Evolutionary conservation across 2,797 vertebrate species (phyloP), one percentile per base, ranked within the genome.

Genomic region (Lateolabrax maculatus): DNA sequence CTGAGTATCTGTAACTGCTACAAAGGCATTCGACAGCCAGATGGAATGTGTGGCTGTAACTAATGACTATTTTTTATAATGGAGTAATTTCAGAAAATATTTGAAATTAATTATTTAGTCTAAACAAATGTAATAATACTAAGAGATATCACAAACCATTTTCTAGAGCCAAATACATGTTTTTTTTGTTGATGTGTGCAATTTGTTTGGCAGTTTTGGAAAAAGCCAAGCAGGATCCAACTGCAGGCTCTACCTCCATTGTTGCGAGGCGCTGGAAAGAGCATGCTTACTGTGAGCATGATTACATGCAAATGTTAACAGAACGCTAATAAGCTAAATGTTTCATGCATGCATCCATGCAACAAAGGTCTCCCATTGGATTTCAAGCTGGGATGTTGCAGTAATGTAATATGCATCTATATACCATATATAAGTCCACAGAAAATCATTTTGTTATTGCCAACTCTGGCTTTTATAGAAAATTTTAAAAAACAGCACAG

Each of bases 1-100:
- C 49, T 39, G 9, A 76, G 34, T 27, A 71, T 71, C 57, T 77
- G 25, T 34, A 39, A 48, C 39, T 23, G 51, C 51, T 25, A 29
- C 58, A 55, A 55, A 70, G 36, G 18, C 43, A 58, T 23, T 10
- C 8, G 0, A 25, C 3, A 19, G 39, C 46, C 10, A 4, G 56
- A 18, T 64, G n/a, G 41, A 72, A 55, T 37, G 49, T 4, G n/a
- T 37, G 61, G 39, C 44, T 53, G 16, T 25, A 58, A 29, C 72
- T 58, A 52, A 57, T 21, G 37, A 37, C 3, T 29, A 23, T 18
- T 27, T 62, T 44, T 43, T 9, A 41, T 34, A 58, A 56, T n/a
- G 0, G 10, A 60, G 34, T 43, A 1, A 37, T 63, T 41, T 29
- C 6, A 23, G 27, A n/a, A 29, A 44, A 61, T 31, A 46, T 61